Evolutionary conservation across 2,113 vertebrate species (phyloP), one percentile per base, ranked within the genome.

Genomic region (Baryphthengus martii): DNA sequence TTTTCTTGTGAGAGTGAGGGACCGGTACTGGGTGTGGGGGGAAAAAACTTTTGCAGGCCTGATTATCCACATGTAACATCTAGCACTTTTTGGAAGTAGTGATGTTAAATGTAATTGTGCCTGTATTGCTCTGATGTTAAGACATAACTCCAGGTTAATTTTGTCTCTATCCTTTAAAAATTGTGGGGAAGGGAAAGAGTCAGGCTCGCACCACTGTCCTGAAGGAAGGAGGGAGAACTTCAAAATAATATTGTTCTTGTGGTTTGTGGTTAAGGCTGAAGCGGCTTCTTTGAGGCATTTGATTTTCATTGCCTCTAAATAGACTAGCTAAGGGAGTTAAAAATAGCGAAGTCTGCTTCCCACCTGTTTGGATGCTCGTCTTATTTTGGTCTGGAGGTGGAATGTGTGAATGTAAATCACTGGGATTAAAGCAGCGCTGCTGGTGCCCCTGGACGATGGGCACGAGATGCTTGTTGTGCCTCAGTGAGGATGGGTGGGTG

Each of bases 331-430:
- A 35, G 81, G 93, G n/a, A 92, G 68, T 81, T 95, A 96, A 92
- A 95, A 96, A 95, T 93, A 96, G 68, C 59, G 6, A 29, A 67
- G 61, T 50, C 84, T 95, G 93, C 89, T 92, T 97, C 95, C 95
- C 94, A 95, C 95, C 91, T 96, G 95, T 93, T 94, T 71, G 84
- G 86, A 84, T 84, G 55, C 79, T 90, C 0, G 0, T 79, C 75
- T 86, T 75, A 65, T 71, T 93, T 95, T 67, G 61, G 44, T 74
- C 87, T 0, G 0, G 90, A 83, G 68, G 65, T 71, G 73, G 93
- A 95, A 93, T 39, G 59, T 12, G 17, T 76, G 79, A 83, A 39
- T 70, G 33, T 53, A 80, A 83, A 66, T 93, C 4, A 6, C 55
- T 8, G 2, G 40, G 82, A 80, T 93, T 61, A 76, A 90, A 79